phyloP scores from a whole-genome alignment of 2,113 vertebrate species.

The Columba janthina region DNA sequence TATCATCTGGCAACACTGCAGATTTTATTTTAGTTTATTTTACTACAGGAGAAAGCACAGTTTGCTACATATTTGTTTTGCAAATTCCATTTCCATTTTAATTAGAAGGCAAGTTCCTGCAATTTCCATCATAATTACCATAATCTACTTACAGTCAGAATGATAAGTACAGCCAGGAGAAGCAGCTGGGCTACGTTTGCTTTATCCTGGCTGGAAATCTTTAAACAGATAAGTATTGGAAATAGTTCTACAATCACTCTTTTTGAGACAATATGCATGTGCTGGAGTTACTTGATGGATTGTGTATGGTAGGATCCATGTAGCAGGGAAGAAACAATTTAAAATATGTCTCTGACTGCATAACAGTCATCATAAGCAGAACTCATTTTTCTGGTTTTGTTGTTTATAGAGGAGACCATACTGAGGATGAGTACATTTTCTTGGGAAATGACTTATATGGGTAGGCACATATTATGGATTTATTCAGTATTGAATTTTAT shows the following conservation, averaged over 20 bases:
- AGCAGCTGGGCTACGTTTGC: conserved; percentile 8
- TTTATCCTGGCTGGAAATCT: conserved; percentile 34
- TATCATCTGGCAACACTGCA: not conserved
- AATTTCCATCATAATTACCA: conserved; percentile 64
- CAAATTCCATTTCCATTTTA: conserved; percentile 71
- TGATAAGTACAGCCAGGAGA: conserved; percentile 27
- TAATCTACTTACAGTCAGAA: conserved; percentile 62
- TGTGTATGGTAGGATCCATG: not conserved
- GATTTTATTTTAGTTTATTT: conserved; percentile 11
- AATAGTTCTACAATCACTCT: conserved; percentile 12
- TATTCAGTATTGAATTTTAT: conserved; percentile 55
- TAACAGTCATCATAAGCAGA: not conserved
- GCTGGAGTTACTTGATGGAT: not conserved
- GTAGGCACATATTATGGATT: conserved; percentile 22
- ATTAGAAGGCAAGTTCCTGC: conserved; percentile 70
- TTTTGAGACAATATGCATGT: not conserved
- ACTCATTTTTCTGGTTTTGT: not conserved
- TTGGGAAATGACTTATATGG: not conserved
- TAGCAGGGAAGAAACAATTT: not conserved
- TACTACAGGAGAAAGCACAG: not conserved
- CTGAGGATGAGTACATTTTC: not conserved
- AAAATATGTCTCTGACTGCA: not conserved
- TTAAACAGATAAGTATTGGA: conserved; percentile 54
- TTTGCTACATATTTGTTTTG: conserved; percentile 58
- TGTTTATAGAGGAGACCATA: not conserved